Percentiles rank a stretch among this genome's conserved stretches.
These are phyloP conservation scores for Coptodon rendalli DNA, from an alignment of 2,113 vertebrate species.

Conservation along the genomic window DNA sequence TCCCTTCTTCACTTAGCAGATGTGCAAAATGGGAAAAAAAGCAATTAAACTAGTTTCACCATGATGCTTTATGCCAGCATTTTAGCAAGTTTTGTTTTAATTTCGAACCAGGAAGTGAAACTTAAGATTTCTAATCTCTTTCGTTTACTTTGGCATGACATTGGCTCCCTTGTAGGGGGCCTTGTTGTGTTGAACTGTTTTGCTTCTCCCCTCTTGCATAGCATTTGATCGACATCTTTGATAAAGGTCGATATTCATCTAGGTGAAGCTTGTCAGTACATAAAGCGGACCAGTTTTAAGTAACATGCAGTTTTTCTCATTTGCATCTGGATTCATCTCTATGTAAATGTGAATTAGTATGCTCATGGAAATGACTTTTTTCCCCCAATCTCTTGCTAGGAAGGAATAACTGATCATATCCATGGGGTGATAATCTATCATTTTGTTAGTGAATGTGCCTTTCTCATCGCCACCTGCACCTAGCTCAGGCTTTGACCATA, in stretches of 20 bases:
- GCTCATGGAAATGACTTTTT: constrained; percentile 39
- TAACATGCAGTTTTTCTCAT: constrained; percentile 24
- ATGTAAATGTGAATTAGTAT: constrained; percentile 63
- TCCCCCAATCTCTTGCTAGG: background rate
- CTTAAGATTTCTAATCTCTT: background rate
- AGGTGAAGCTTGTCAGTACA: constrained; percentile 24
- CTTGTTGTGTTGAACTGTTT: background rate
- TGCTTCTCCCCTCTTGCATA: background rate
- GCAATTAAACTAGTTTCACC: background rate
- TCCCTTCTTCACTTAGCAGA: background rate
- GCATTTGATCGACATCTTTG: constrained; percentile 42
- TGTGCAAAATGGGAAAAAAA: background rate
- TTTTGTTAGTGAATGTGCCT: constrained; percentile 10
- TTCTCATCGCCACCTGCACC: constrained; percentile 13
- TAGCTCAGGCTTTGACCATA: background rate
- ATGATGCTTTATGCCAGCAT: background rate
- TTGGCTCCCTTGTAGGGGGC: background rate
- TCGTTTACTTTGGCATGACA: background rate
- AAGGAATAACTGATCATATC: constrained; percentile 31
- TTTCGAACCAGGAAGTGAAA: fast-evolving
- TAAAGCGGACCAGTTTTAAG: constrained; percentile 27
- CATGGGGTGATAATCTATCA: constrained; percentile 30
- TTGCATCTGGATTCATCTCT: constrained; percentile 61
- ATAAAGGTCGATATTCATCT: constrained; percentile 20
- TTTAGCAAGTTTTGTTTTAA: background rate